A percentile compares a stretch with the other conserved stretches of the same genome.
Evolutionary conservation across 2,888 invertebrate genomes (phyloP).

Genomic region (Hemaris fuciformis): DNA sequence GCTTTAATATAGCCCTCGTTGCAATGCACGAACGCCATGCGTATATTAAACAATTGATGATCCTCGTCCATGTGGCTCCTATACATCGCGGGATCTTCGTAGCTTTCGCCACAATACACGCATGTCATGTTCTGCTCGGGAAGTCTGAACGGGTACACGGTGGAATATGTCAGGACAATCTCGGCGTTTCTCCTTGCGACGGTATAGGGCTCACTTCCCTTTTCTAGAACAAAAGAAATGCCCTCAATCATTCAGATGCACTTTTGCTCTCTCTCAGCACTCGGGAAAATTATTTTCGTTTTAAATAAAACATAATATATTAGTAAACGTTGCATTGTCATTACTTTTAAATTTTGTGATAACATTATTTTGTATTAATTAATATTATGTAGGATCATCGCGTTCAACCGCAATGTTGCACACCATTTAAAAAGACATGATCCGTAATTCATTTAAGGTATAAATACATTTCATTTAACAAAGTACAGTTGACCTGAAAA

Average conservation of each 20-base stretch:
- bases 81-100: slow-evolving; percentile 54
- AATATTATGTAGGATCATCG: no score
- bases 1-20: slow-evolving; percentile 65
- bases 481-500: no score
- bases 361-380: no score
- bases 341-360: no score
- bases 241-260: slow-evolving; percentile 59
- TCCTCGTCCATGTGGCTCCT: slow-evolving; percentile 64
- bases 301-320: no score
- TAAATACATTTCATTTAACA: no score
- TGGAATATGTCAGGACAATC: slow-evolving; percentile 67
- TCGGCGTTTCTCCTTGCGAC: slow-evolving; percentile 73
- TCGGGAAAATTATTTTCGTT: slow-evolving; percentile 9
- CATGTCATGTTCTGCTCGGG: slow-evolving; percentile 68
- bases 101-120: slow-evolving; percentile 68
- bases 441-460: no score
- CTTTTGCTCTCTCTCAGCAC: slow-evolving; percentile 20
- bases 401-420: no score
- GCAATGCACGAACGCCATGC: slow-evolving; percentile 62
- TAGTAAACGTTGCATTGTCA: no score
- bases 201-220: slow-evolving; percentile 56
- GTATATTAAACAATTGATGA: slow-evolving; percentile 54
- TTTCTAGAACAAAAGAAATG: slow-evolving; percentile 78
- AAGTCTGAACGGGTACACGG: slow-evolving; percentile 73
- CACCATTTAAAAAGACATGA: no score